Evolutionary conservation across 1,140 invertebrate species (phyloP), one percentile per base, ranked within the genome.

Genomic region (Lordiphosa mommai): DNA sequence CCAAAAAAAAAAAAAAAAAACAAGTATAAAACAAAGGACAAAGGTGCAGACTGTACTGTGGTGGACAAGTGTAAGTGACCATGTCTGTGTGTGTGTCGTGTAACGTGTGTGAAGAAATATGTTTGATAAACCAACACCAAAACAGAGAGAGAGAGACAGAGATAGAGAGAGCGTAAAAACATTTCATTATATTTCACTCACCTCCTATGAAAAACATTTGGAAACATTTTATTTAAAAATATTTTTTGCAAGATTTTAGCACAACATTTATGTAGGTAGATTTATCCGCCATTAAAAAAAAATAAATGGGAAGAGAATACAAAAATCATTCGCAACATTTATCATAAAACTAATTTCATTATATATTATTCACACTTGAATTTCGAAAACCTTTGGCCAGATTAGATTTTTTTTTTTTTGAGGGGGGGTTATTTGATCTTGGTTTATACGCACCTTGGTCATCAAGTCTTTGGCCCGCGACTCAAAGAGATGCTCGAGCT

Each of bases 401-500:
- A 27, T 27, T 27, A 27, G 23, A 27, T 32, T 29, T 41, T 41
- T 10, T 10, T 10, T n/a, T n/a, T n/a, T n/a, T n/a, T n/a, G n/a
- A n/a, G n/a, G n/a, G n/a, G 17, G 17, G n/a, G n/a, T 41, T 27
- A 41, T 4, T 27, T 32, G 47, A 34, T 34, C 56, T 68, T 40
- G 9, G 37, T 0, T 2, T 20, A 33, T 40, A 79, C 86, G 16
- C 89, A 97, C 96, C 96, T 98, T 98, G 64, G 93, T 93, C 72
- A 98, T 95, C 61, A 97, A 91, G 91, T 99, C 98, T 91, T 98
- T 99, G 53, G 96, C 96, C 72, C 97, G 92, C 7, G 96, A 97
- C 90, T 99, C 98, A 90, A 99, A 99, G 13, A 99, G 91, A 90
- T 98, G 96, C 89, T 99, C 97, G 61, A 99, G 90, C 90, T 97